Base-by-base conservation (phyloP, 2,113 vertebrate genomes). In the Lipophrys pholis region DNA sequence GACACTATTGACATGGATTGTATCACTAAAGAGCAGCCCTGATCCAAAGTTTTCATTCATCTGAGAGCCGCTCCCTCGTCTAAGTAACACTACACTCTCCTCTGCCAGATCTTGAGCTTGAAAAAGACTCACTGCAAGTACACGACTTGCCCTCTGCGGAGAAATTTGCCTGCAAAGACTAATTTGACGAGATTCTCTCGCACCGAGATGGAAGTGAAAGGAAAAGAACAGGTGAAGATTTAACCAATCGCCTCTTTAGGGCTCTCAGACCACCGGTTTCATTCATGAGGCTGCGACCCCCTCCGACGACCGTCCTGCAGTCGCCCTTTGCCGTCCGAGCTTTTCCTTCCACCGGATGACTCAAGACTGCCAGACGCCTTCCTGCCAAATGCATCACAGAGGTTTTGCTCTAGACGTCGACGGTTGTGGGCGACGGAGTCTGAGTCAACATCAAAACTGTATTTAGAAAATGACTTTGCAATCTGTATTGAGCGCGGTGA, bases 271-370 rank as follows among this genome's bases (percentile, higher is more conserved):
- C 21, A 12, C 36, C 10, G 6, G 5, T 55, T 57, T 74, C 75
- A 70, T 61, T 78, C 65, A 70, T 48, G 54, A 70, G 11, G 11
- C 10, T 45, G 6, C 0, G 0, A 8, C 5, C 12, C 51, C 11
- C 45, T 5, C 38, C 12, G 35, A 12, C 6, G 38, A 58, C 30
- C 16, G 41, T 54, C 16, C 58, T 5, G 2, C 54, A 52, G 59
- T 10, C 1, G 8, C 0, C n/a, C 60, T 51, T 10, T 21, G 10
- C 14, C 41, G 11, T 11, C 9, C 7, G 21, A 6, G 48, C 65
- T 7, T 68, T 12, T 69, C 59, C 17, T 60, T 80, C 49, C 11
- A 46, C 56, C 30, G 1, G 14, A 68, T 78, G 80, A 83, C 80
- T 81, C 69, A 74, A 74, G 30, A 56, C 11, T 67, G 68, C 38